Evolutionary conservation across 1,140 invertebrate species (phyloP), one percentile per base, ranked within the genome.

Genomic region (Hestina assimilis): DNA sequence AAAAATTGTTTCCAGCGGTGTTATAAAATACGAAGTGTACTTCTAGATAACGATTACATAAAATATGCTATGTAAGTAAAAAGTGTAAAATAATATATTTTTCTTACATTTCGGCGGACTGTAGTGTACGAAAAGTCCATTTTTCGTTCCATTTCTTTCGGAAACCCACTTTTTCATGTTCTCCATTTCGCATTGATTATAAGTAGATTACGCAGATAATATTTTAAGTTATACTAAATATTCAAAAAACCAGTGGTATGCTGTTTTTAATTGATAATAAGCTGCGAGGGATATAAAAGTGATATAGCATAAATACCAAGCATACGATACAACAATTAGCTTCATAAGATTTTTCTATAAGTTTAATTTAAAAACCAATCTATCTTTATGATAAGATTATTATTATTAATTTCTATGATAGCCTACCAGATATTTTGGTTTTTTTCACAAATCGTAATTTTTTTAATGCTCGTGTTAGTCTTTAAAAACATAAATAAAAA

Each of bases 91-190:
- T 15, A 0, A 19, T 11, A 21, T 20, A 28, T 23, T 17, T 14
- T n/a, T 79, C 86, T 89, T 79, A 92, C 91, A 66, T 87, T 89
- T 90, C 3, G 91, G 91, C 12, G 87, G 90, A 56, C 85, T 91
- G 59, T 89, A 90, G 66, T 92, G 91, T 4, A 91, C 79, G 54
- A 90, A 92, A 0, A 91, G 66, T 14, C 90, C 90, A 75, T 91
- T 91, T 40, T 79, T 76, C 51, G 63, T 82, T 12, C 24, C 35
- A 7, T 45, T 61, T 21, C 62, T 40, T 7, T 83, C 66, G 6
- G 55, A 50, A 3, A 77, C 17, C 59, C 64, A 72, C 35, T 83
- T 81, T 54, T 77, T 81, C 19, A 72, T 74, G 26, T 28, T 12
- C 31, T 54, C 43, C 15, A 58, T 55, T 29, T 12, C n/a, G n/a